A percentile compares a stretch with the other conserved stretches of the same genome.
These are phyloP conservation scores for Gephyroberyx darwinii DNA, from an alignment of 2,797 vertebrate species.

Conservation along the genomic window DNA sequence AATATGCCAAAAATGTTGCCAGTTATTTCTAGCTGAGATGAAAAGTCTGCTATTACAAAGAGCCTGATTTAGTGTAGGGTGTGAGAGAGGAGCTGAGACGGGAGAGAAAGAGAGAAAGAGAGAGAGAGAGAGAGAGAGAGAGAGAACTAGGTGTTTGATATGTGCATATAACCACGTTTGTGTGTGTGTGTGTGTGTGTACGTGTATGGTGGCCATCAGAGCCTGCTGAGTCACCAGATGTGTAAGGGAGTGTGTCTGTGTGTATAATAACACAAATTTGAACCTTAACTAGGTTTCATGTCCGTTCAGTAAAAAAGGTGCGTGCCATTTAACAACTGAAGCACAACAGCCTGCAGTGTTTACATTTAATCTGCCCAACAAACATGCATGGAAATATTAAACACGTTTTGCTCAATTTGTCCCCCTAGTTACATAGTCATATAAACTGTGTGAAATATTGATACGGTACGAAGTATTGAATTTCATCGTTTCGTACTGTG, in stretches of 20 bases:
- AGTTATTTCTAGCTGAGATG: slow-evolving; percentile 79
- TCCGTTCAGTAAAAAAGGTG: too few relatives aligned
- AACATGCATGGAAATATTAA: too few relatives aligned
- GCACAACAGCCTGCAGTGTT: too few relatives aligned
- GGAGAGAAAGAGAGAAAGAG: not conserved
- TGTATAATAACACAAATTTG: not conserved
- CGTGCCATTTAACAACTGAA: not conserved
- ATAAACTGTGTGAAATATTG: not conserved
- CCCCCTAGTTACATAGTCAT: not conserved
- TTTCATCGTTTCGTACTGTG: not conserved
- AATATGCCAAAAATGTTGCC: slow-evolving; percentile 80
- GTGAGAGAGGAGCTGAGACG: slow-evolving; percentile 73
- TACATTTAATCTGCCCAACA: too few relatives aligned
- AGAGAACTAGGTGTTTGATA: not conserved
- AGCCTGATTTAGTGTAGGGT: slow-evolving; percentile 81
- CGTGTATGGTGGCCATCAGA: slow-evolving; percentile 24
- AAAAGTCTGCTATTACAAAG: slow-evolving; percentile 81
- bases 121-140: not conserved
- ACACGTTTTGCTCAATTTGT: too few relatives aligned
- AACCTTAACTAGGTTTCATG: not conserved
- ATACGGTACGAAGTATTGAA: not conserved
- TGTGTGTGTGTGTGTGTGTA: not conserved
- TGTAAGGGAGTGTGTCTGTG: not conserved
- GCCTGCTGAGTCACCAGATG: slow-evolving; percentile 40
- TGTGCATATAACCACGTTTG: not conserved